Percentiles rank a stretch among this genome's conserved stretches.
Evolutionary conservation across 2,797 vertebrate species (phyloP).

Genomic region (Chaetodon trifasciatus): DNA sequence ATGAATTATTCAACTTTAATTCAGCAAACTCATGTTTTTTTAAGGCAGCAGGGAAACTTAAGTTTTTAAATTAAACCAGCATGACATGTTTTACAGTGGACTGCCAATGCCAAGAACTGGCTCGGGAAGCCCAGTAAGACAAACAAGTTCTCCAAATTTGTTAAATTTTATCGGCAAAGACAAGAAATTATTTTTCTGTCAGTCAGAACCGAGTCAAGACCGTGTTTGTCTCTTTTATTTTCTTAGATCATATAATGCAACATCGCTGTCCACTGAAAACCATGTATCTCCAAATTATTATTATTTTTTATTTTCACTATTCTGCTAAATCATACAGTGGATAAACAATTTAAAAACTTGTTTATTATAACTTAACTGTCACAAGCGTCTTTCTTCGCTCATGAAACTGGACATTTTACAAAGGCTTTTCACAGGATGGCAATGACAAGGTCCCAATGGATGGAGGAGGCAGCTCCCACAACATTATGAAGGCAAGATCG

Average conservation of each 20-base stretch:
- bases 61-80: neutral
- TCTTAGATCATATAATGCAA: neutral
- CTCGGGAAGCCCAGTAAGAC: neutral
- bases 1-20: neutral
- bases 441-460: neutral
- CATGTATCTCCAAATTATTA: neutral
- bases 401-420: too few species aligned
- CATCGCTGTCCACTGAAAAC: neutral
- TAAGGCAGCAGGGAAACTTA: neutral
- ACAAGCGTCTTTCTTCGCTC: too few species aligned
- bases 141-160: neutral
- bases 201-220: neutral
- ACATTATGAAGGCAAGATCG: neutral
- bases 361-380: too few species aligned
- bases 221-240: neutral
- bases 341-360: too few species aligned
- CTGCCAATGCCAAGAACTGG: neutral
- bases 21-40: neutral
- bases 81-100: neutral
- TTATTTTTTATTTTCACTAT: too few species aligned
- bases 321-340: too few species aligned
- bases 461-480: neutral
- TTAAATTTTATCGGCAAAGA: neutral
- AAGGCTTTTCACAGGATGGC: neutral
- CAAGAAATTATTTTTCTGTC: neutral